phyloP scores from a whole-genome alignment of 2,797 vertebrate genomes.

The Botia almorhae region DNA sequence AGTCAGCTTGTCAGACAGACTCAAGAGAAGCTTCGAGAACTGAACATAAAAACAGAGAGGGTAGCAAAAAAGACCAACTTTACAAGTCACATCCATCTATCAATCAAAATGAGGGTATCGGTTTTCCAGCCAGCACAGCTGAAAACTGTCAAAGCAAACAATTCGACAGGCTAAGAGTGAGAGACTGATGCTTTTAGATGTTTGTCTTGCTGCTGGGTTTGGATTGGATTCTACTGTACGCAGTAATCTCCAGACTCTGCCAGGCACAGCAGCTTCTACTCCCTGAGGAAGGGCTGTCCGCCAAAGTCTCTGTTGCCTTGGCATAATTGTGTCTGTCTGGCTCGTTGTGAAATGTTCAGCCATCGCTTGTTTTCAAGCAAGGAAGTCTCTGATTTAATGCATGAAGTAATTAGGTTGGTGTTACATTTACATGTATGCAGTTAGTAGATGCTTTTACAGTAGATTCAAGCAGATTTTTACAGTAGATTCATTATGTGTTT shows the following conservation, averaged over 20 bases:
- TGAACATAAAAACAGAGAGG: neutral
- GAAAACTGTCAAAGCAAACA: conserved; percentile 40
- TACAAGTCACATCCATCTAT: conserved; percentile 43
- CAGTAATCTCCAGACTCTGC: conserved; percentile 42
- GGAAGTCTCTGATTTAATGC: conserved; percentile 24
- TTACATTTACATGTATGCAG: conserved; percentile 7
- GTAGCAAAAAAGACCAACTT: conserved; percentile 1
- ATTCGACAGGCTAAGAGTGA: conserved; percentile 28
- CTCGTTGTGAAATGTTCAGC: conserved; percentile 31
- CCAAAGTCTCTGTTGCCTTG: conserved; percentile 39
- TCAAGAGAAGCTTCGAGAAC: neutral
- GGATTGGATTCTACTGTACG: conserved; percentile 48
- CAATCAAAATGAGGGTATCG: conserved; percentile 56
- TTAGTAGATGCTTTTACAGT: neutral
- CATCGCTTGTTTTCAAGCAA: conserved; percentile 14
- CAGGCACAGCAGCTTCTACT: conserved; percentile 33
- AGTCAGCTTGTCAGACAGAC: neutral
- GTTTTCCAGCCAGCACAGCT: conserved; percentile 54
- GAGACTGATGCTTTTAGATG: conserved; percentile 46
- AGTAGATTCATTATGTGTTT: neutral
- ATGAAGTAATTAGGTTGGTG: conserved; percentile 26
- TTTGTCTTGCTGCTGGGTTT: conserved; percentile 51
- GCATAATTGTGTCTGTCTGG: conserved; percentile 25
- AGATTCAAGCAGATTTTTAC: too few relatives aligned
- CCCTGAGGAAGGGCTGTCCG: conserved; percentile 33